phyloP scores from a whole-genome alignment of 2,888 invertebrate genomes.

The Apamea epomidion region DNA sequence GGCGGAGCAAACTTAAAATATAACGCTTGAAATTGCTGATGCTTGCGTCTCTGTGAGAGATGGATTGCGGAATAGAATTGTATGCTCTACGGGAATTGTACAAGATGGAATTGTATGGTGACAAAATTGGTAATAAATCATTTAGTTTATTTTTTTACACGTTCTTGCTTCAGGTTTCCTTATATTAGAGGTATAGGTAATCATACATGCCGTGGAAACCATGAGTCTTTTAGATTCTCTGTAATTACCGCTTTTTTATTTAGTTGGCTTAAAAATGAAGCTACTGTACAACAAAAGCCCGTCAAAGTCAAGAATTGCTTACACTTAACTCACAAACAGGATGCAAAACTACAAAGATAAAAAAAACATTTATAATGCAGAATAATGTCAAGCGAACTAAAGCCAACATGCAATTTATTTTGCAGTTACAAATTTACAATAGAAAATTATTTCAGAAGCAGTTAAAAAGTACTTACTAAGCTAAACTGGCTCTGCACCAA shows the following conservation, averaged over 20 bases:
- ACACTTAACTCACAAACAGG: not conserved
- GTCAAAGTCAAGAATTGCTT: not conserved
- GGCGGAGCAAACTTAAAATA: conserved; percentile 64
- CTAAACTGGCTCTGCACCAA: conserved; percentile 24
- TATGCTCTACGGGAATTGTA: conserved; percentile 12
- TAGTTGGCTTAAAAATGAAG: not conserved
- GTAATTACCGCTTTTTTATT: not conserved
- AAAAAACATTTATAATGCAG: conserved; percentile 7
- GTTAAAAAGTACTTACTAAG: conserved; percentile 23
- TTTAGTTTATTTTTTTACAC: not conserved
- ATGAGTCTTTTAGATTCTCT: not conserved
- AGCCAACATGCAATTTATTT: conserved; percentile 20
- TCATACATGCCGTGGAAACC: not conserved
- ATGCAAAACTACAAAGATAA: not conserved
- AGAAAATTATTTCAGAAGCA: conserved; percentile 23
- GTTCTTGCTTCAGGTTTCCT: not conserved
- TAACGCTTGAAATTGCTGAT: conserved; percentile 61
- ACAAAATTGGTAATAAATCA: not conserved
- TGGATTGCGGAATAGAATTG: conserved; percentile 31
- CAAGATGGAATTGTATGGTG: not conserved
- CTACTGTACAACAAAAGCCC: not conserved
- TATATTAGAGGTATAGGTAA: not conserved
- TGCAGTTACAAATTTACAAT: conserved; percentile 10
- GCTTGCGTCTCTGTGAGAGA: conserved; percentile 35
- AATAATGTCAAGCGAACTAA: conserved; percentile 10